Evolutionary conservation across 2,797 vertebrate genomes (phyloP).

Genomic region (Austrolebias charrua): DNA sequence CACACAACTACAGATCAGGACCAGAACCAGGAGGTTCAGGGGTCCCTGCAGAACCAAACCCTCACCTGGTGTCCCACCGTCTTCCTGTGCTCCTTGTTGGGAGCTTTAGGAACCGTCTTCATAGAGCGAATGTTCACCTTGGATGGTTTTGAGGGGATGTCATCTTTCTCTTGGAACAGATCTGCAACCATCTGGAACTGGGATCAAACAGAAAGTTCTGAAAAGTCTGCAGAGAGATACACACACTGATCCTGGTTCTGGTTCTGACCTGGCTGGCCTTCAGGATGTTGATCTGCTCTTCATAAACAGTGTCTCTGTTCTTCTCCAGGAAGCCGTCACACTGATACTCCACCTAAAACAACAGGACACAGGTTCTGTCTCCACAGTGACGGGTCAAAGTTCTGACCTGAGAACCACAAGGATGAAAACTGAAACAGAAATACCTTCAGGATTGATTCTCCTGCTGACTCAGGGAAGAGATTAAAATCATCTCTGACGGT

Average conservation of each 20-base stretch:
- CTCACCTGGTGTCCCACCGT: conserved; percentile 92
- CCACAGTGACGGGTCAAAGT: too few relatives aligned
- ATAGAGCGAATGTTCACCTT: conserved; percentile 84
- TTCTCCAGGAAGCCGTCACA: conserved; percentile 95
- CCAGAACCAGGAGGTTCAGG: neutral
- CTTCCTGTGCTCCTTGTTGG: conserved; percentile 92
- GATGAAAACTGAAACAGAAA: too few relatives aligned
- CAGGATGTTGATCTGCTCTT: conserved; percentile 96
- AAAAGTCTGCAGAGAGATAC: neutral
- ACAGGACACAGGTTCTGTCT: neutral
- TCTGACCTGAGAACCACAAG: neutral
- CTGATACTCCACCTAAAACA: conserved; percentile 90
- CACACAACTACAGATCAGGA: conserved; percentile 7
- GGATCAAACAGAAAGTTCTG: conserved; percentile 10
- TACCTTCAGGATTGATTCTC: too few relatives aligned
- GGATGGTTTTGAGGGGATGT: conserved; percentile 52
- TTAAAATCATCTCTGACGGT: too few relatives aligned
- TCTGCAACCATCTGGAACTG: conserved; percentile 91
- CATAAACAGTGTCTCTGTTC: conserved; percentile 94
- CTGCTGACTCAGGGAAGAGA: too few relatives aligned
- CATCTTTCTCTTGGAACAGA: conserved; percentile 86
- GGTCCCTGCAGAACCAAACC: too few relatives aligned
- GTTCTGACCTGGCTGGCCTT: conserved; percentile 91
- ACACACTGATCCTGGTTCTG: neutral
- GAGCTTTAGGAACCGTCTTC: conserved; percentile 75